Evolutionary conservation across 2,888 invertebrate genomes (phyloP).

Genomic region (Lomographa bimaculata): DNA sequence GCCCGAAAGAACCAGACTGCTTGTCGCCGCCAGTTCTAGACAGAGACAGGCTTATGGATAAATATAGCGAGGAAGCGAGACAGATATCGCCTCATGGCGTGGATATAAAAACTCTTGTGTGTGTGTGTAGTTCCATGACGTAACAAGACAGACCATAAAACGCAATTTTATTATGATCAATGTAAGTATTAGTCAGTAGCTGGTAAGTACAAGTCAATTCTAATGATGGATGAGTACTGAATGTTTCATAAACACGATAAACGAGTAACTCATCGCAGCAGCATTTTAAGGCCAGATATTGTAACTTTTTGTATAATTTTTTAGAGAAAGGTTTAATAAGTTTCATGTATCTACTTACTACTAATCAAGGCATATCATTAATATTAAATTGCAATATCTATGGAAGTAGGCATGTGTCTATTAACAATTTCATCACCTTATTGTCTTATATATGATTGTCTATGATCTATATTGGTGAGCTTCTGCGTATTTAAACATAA

Average conservation of each 20-base stretch:
- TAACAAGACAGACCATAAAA: conserved; percentile 56
- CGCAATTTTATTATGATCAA: conserved; percentile 58
- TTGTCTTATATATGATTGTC: no score
- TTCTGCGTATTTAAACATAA: no score
- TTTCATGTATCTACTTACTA: no score
- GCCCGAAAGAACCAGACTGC: conserved; percentile 77
- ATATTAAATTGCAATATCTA: no score
- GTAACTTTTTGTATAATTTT: neutral
- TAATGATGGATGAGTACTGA: neutral
- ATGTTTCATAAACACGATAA: no score
- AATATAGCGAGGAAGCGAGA: conserved; percentile 58
- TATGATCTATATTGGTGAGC: no score
- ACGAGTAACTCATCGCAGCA: no score
- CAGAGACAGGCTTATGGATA: conserved; percentile 57
- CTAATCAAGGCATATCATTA: no score
- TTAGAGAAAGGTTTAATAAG: neutral
- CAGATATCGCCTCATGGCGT: conserved; percentile 51
- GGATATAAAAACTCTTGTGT: conserved; percentile 62
- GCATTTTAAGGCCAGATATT: neutral
- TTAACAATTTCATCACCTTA: no score
- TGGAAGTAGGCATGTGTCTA: no score
- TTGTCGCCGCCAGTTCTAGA: conserved; percentile 75
- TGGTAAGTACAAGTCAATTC: neutral
- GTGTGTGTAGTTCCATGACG: conserved; percentile 56
- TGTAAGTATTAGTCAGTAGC: conserved; percentile 37